These are phyloP conservation scores for Aselliscus stoliczkanus DNA, from an alignment of 2,797 vertebrate genomes.

Conservation along the genomic window DNA sequence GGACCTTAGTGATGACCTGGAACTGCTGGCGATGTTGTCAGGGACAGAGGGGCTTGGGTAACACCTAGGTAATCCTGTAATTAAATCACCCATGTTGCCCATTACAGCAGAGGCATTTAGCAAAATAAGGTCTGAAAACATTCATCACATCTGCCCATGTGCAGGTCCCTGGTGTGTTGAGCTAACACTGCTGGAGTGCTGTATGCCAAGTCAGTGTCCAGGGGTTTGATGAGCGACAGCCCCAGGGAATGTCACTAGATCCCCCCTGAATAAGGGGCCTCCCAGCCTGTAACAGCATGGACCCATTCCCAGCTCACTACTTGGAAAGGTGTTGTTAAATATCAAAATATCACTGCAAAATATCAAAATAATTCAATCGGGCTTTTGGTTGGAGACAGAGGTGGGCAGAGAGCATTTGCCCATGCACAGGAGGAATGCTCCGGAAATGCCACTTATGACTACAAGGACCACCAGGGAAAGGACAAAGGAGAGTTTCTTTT, in stretches of 20 bases:
- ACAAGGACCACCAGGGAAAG: neutral
- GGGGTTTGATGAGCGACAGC: neutral
- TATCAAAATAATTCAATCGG: neutral
- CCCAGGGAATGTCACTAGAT: neutral
- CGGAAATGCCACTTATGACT: neutral
- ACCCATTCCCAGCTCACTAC: neutral
- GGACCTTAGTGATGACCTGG: neutral
- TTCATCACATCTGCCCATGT: neutral
- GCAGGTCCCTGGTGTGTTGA: neutral
- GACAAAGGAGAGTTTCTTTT: neutral
- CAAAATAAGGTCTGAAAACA: neutral
- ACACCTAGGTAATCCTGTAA: neutral
- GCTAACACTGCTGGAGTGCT: neutral
- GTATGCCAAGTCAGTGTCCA: neutral
- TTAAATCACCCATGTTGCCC: neutral
- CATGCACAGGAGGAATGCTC: neutral
- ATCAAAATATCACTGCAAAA: slow-evolving; percentile 21
- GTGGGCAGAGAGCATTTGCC: neutral
- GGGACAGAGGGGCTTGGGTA: neutral
- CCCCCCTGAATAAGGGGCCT: neutral
- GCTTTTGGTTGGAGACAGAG: neutral
- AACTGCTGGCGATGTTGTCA: neutral
- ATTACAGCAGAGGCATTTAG: neutral
- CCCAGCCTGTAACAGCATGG: neutral
- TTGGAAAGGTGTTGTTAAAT: neutral